Evolutionary conservation across 2,888 invertebrate genomes (phyloP).

Genomic region (Agriotes lineatus): DNA sequence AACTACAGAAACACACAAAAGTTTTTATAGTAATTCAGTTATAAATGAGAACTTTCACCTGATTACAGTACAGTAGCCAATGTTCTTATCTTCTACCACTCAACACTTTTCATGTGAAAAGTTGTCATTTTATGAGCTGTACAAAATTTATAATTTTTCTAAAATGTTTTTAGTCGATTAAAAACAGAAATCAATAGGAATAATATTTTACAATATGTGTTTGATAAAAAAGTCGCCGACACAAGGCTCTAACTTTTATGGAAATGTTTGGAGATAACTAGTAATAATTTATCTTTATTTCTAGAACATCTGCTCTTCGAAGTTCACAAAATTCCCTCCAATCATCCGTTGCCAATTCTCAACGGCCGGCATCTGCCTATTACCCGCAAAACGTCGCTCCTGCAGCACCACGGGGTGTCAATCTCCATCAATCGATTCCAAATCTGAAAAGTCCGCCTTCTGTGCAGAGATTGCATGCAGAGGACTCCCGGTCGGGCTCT

Average conservation of each 20-base stretch:
- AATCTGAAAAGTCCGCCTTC: constrained; percentile 64
- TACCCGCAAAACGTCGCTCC: constrained; percentile 55
- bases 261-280: not conserved
- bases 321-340: constrained; percentile 74
- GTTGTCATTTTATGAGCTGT: too few relatives aligned
- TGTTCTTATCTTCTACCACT: too few relatives aligned
- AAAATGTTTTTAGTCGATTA: too few relatives aligned
- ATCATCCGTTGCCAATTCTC: constrained; percentile 66
- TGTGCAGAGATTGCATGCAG: constrained; percentile 53
- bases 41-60: too few relatives aligned
- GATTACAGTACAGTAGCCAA: too few relatives aligned
- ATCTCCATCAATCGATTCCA: constrained; percentile 66
- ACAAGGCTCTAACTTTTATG: not conserved
- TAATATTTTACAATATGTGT: too few relatives aligned
- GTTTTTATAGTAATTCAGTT: too few relatives aligned
- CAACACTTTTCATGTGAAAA: too few relatives aligned
- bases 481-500: constrained; percentile 56
- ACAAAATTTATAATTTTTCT: too few relatives aligned
- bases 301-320: constrained; percentile 69
- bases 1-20: too few relatives aligned
- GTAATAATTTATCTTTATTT: constrained; percentile 29
- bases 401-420: constrained; percentile 50
- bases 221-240: too few relatives aligned
- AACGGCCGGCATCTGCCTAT: constrained; percentile 73
- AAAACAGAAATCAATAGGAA: too few relatives aligned